These are phyloP conservation scores for Paramormyrops kingsleyae DNA, from an alignment of 2,113 vertebrate species.

Conservation along the genomic window DNA sequence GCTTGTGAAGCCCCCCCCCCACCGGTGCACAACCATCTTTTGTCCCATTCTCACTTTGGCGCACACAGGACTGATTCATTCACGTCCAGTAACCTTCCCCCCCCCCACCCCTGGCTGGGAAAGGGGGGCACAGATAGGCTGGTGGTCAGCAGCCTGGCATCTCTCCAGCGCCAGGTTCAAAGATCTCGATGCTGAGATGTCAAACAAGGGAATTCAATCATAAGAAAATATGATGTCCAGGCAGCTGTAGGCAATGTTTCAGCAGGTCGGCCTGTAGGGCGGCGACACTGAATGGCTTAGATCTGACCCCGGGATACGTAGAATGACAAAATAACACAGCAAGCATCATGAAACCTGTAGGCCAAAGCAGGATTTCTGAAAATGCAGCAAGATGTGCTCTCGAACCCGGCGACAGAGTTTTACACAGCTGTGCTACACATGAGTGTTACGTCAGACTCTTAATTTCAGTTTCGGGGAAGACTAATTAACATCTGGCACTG, in stretches of 20 bases:
- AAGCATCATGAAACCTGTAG: not conserved
- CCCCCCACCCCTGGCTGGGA: not conserved
- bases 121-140: not conserved
- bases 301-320: not conserved
- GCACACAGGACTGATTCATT: conserved; percentile 46
- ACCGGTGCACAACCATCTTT: conserved; percentile 34
- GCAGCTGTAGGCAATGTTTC: not conserved
- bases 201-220: not conserved
- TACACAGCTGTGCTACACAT: not conserved
- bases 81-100: conserved; percentile 45
- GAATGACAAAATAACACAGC: not conserved
- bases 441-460: not conserved
- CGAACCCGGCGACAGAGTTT: not conserved
- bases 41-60: conserved; percentile 35
- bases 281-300: not conserved
- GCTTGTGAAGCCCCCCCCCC: conserved; percentile 33
- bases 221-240: not conserved
- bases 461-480: not conserved
- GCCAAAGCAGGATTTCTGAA: not conserved
- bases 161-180: not conserved
- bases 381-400: not conserved
- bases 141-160: conserved; percentile 25
- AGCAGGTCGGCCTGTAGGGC: not conserved
- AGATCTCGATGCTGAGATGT: conserved; percentile 15
- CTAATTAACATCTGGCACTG: not conserved